Base-by-base conservation (phyloP, 2,888 invertebrate species). In the Pheosia tremula region DNA sequence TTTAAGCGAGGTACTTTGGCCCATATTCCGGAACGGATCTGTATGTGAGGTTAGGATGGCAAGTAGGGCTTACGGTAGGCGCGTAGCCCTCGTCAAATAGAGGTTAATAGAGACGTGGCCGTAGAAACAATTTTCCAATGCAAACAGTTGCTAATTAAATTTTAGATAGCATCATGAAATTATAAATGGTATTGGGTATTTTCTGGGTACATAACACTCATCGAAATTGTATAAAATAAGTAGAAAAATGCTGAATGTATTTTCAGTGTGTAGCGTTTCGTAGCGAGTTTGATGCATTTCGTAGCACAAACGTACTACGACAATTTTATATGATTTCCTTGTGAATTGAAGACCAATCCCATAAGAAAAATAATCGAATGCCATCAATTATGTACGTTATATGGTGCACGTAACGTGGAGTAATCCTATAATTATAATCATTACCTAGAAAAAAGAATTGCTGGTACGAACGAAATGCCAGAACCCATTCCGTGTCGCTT, bases 81-180 rank as follows among this genome's bases (percentile, higher is more conserved):
- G 74, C 75, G 68, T 70, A 74, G 67, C 53, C 0, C 7, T 36
- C 43, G 45, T 3, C 10, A 56, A 24, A 56, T 38, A 54, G 54
- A 36, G 52, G 24, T 36, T 52, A 52, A 50, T 24, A 50, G 50
- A 37, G 53, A 11, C n/a, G 47, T n/a, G 4, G 69, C 71, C 66
- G 58, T 58, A 60, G 41, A 38, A 43, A 56, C 66, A 62, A 71
- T 67, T 64, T 66, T 59, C 59, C 57, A 60, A 72, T 65, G 69
- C 78, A 73, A 75, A 75, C 74, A 74, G 72, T 68, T 71, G 72
- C 65, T 78, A 74, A 78, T 77, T 79, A 73, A 75, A 73, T 74
- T 77, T 65, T 43, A 59, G 65, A 66, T 64, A 63, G 57, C 52
- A 69, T 67, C 66, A 71, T 66, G 66, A 67, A 67, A 37, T 62